Conservation (phyloP, 30 jellyfish, hydroid and myxozoan species). For the Cassiopea xamachana region DNA sequence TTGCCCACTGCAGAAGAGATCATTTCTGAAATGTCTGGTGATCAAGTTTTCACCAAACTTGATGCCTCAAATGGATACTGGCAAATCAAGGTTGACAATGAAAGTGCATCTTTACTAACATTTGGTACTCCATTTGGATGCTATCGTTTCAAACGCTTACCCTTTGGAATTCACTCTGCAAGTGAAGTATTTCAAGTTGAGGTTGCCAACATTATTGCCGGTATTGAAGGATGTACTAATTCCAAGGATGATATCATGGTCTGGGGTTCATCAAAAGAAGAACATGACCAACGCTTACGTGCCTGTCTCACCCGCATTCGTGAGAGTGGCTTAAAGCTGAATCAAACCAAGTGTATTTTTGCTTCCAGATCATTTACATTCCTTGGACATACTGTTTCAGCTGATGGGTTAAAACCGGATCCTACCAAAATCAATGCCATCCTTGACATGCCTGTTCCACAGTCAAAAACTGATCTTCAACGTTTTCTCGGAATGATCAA, state of each 20-base stretch:
- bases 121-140: slow-evolving; percentile 47
- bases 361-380: slow-evolving; percentile 37
- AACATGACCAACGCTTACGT: not conserved
- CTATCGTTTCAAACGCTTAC: slow-evolving; percentile 21
- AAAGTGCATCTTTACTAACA: slow-evolving; percentile 30
- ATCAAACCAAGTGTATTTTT: slow-evolving; percentile 6
- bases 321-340: slow-evolving; percentile 21
- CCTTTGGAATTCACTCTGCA: slow-evolving; percentile 40
- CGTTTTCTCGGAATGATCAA: slow-evolving; percentile 28
- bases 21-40: slow-evolving; percentile 17
- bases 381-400: slow-evolving; percentile 51
- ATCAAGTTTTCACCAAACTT: slow-evolving; percentile 12
- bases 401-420: slow-evolving; percentile 60
- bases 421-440: slow-evolving; percentile 54
- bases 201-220: slow-evolving; percentile 1
- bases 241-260: slow-evolving; percentile 37
- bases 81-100: slow-evolving; percentile 21
- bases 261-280: slow-evolving; percentile 26
- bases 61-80: slow-evolving; percentile 41
- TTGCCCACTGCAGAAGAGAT: slow-evolving; percentile 37
- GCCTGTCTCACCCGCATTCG: not conserved
- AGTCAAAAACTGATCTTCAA: not conserved
- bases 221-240: slow-evolving; percentile 1
- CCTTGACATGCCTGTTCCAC: slow-evolving; percentile 1
- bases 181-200: slow-evolving; percentile 37